Conservation (phyloP, 2,797 vertebrate species). For the Chelonia mydas region DNA sequence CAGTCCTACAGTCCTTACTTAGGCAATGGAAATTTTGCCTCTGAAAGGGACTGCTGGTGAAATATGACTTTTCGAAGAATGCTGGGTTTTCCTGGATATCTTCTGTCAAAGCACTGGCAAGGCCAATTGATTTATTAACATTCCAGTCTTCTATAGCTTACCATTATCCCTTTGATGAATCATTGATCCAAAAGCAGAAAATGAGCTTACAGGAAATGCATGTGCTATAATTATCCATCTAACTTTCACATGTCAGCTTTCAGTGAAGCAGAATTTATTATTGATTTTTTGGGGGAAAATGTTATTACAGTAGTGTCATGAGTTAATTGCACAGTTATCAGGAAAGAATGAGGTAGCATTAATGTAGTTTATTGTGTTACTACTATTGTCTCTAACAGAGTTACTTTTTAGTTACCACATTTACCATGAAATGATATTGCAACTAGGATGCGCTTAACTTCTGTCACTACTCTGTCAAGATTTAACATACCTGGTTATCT, state of each 20-base stretch:
- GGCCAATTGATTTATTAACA: neutral
- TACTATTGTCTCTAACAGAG: neutral
- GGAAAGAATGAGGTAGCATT: neutral
- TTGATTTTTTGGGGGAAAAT: slow-evolving; percentile 11
- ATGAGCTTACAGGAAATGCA: neutral
- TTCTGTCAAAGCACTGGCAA: neutral
- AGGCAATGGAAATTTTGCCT: neutral
- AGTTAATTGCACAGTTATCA: slow-evolving; percentile 5
- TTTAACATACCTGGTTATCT: neutral
- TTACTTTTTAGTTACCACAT: neutral
- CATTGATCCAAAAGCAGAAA: neutral
- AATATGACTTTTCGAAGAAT: neutral
- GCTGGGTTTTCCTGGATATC: neutral
- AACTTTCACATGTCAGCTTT: neutral
- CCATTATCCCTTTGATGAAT: neutral
- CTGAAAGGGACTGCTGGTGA: neutral
- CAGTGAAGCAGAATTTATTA: slow-evolving; percentile 17
- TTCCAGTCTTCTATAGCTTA: neutral
- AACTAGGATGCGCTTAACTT: neutral
- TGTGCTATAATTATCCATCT: neutral
- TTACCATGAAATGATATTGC: neutral
- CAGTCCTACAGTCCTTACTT: neutral
- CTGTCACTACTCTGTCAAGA: neutral
- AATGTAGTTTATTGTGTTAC: neutral
- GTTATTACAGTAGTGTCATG: neutral